Evolutionary conservation across 1,140 invertebrate species (phyloP), one percentile per base, ranked within the genome.

Genomic region (Himalopsyche phryganea): DNA sequence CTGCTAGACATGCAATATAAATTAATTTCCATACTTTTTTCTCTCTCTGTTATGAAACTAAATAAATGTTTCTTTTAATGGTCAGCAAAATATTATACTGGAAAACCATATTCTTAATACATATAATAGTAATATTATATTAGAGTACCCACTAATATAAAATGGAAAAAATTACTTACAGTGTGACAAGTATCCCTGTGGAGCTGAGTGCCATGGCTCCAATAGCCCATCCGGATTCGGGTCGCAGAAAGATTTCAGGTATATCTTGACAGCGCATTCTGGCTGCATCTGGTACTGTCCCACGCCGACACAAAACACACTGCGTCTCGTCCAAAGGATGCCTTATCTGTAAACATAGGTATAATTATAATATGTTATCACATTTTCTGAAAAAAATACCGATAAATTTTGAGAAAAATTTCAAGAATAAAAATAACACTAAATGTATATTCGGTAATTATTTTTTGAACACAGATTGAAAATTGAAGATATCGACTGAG

Each of bases 171-270:
- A 28, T 28, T 5, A 89, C 83, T 68, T 85, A 87, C 61, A 85
- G 71, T 0, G 88, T 91, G 53, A 92, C 79, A 46, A 92, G 70
- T 54, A 93, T 90, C 18, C 92, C 92, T 6, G 84, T 80, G 4
- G 87, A 81, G 38, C 86, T 87, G 66, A 90, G 86, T 10, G 84
- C 81, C 88, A 90, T 94, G 1, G 93, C 93, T 0, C 90, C 91
- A 48, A 96, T 92, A 0, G 92, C 93, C 86, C 91, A 93, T 19
- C 88, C 85, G 67, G 89, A 87, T 65, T 86, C 86, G 2, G 87
- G 83, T 19, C 83, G 78, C 42, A 97, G 81, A 70, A 92, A 96
- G 19, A 88, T 85, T 72, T 93, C 90, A 0, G 91, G 89, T 36
- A 97, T 91, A 23, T 85, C 77, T 0, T 82, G 79, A 70, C 94